A percentile compares a stretch with the other conserved stretches of the same genome.
These are phyloP conservation scores for Sphaerophoria rueppellii DNA, from an alignment of 2,888 invertebrate species.

Conservation along the genomic window DNA sequence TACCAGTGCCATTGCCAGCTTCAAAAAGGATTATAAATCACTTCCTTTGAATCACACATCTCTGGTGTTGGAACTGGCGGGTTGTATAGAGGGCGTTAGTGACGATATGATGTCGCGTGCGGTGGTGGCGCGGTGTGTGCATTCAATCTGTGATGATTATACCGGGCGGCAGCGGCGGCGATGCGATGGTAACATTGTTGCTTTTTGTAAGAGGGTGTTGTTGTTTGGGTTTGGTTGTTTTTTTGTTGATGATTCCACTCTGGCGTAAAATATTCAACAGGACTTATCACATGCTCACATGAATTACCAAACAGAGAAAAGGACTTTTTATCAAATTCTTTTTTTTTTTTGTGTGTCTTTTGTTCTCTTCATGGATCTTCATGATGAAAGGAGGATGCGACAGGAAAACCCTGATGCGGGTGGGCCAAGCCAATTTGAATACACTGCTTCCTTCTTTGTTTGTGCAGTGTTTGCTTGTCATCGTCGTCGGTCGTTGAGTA, in stretches of 20 bases:
- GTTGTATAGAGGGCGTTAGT: neutral
- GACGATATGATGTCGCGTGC: neutral
- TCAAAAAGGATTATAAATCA: constrained; percentile 71
- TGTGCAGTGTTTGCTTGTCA: constrained; percentile 46
- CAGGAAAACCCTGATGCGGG: constrained; percentile 5
- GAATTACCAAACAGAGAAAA: constrained; percentile 74
- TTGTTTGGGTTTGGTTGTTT: constrained; percentile 38
- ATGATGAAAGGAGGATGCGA: neutral
- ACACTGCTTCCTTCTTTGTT: constrained; percentile 50
- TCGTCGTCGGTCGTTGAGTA: constrained; percentile 25
- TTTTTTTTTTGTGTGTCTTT: neutral
- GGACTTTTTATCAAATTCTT: constrained; percentile 69
- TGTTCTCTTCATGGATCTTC: neutral
- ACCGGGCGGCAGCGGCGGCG: neutral
- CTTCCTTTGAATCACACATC: constrained; percentile 50
- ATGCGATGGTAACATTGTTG: constrained; percentile 66
- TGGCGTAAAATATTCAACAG: constrained; percentile 74
- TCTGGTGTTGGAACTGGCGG: neutral
- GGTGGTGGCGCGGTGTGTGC: constrained; percentile 35
- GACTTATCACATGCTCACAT: constrained; percentile 75
- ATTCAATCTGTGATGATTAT: constrained; percentile 71
- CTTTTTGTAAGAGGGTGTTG: constrained; percentile 61
- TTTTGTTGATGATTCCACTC: constrained; percentile 68
- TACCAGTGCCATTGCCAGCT: constrained; percentile 34
- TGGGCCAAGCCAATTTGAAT: constrained; percentile 58